phyloP scores from a whole-genome alignment of 2,888 invertebrate species.

The Neuroscelio doddi region DNA sequence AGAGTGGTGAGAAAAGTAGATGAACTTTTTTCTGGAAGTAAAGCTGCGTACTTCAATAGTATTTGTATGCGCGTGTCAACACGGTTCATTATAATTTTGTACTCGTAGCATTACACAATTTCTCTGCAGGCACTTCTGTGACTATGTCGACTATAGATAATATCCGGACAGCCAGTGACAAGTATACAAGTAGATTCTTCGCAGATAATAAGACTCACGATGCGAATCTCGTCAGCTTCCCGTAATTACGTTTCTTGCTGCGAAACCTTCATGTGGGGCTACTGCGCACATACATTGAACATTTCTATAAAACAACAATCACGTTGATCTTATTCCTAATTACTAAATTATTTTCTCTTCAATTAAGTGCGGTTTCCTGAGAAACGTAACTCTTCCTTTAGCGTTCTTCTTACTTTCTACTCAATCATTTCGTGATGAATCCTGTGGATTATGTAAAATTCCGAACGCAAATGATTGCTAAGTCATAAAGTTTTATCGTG shows the following conservation, averaged over 20 bases:
- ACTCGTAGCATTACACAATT: conserved; percentile 4
- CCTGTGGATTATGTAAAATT: conserved; percentile 9
- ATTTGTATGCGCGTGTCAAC: conserved; percentile 20
- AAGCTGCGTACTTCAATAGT: conserved; percentile 3
- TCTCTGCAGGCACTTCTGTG: conserved; percentile 12
- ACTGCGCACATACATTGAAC: conserved; percentile 16
- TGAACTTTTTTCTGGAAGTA: no score
- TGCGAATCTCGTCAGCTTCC: conserved; percentile 65
- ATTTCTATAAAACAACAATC: conserved; percentile 21
- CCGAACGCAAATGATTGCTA: conserved; percentile 26
- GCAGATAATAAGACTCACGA: conserved; percentile 61
- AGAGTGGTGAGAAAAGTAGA: no score
- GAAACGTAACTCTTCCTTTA: conserved; percentile 1
- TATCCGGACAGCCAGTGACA: conserved; percentile 53
- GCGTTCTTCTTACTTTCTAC: no score
- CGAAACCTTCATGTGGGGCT: conserved; percentile 38
- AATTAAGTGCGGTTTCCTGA: conserved; percentile 10
- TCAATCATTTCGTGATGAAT: no score
- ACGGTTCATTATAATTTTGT: conserved; percentile 12
- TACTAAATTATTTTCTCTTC: not conserved
- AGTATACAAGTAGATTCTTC: conserved; percentile 58
- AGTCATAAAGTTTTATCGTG: conserved; percentile 28
- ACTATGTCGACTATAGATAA: conserved; percentile 32
- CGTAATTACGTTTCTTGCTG: conserved; percentile 62
- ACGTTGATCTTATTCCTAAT: not conserved